phyloP scores from a whole-genome alignment of 2,797 vertebrate genomes.

The Monodelphis domestica region DNA sequence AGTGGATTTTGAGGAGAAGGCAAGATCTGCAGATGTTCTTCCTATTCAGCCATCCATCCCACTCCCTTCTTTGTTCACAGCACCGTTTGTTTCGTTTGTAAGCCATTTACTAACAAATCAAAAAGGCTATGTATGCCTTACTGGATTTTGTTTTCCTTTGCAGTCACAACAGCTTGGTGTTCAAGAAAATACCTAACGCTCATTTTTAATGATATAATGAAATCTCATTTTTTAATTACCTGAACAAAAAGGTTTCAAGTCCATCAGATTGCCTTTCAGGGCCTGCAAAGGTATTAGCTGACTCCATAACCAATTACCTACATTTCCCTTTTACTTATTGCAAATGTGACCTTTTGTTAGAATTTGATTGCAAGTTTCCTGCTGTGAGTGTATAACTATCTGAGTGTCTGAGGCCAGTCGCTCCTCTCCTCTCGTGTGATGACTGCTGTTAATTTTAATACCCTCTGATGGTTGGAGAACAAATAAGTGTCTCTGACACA shows the following conservation, averaged over 20 bases:
- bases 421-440: conserved; percentile 85
- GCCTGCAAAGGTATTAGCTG: conserved; percentile 87
- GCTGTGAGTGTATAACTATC: conserved; percentile 86
- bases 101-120: conserved; percentile 9
- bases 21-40: background rate
- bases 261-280: conserved; percentile 91
- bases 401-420: conserved; percentile 78
- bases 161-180: background rate
- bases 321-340: conserved; percentile 92
- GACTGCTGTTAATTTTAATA: conserved; percentile 92
- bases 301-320: conserved; percentile 95
- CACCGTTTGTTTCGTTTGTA: rapidly evolving
- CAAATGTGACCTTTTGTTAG: conserved; percentile 99
- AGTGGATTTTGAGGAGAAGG: background rate
- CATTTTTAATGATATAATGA: conserved; percentile 75
- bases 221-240: conserved; percentile 87
- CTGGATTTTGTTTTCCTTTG: conserved; percentile 37
- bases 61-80: conserved; percentile 45
- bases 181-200: conserved; percentile 49
- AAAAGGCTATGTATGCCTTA: conserved; percentile 38
- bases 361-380: conserved; percentile 93
- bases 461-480: conserved; percentile 92
- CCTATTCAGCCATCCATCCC: background rate
- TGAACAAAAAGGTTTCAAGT: conserved; percentile 89
- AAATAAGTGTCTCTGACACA: conserved; percentile 92